Percentiles rank a stretch among this genome's conserved stretches.
phyloP scores from a whole-genome alignment of 2,113 vertebrate species.

The Boleophthalmus pectinirostris region DNA sequence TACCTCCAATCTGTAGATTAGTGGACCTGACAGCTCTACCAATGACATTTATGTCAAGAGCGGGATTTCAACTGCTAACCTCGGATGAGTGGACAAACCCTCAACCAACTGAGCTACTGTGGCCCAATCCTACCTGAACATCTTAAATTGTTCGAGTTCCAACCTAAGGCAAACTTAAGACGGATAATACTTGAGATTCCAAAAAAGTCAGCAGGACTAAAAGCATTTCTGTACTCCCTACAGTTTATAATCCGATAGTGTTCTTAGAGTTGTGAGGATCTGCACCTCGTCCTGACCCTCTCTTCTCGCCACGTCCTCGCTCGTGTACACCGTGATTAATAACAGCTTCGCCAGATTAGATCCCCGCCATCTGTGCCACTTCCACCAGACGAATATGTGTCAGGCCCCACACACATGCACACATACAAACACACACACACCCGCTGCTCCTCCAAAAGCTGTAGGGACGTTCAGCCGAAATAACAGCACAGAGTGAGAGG shows the following conservation, averaged over 20 bases:
- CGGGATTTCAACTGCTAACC: too few relatives aligned
- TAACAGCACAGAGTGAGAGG: slow-evolving; percentile 6
- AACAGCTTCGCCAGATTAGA: slow-evolving; percentile 76
- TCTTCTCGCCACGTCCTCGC: slow-evolving; percentile 35
- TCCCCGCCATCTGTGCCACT: slow-evolving; percentile 76
- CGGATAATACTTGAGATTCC: background rate
- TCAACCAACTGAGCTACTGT: too few relatives aligned
- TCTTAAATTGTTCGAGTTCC: background rate
- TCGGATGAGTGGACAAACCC: too few relatives aligned
- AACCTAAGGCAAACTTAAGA: background rate
- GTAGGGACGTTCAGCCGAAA: background rate
- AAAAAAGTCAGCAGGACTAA: slow-evolving; percentile 17
- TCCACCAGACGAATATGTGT: slow-evolving; percentile 65
- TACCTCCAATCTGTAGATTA: too few relatives aligned
- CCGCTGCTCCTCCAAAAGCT: slow-evolving; percentile 60
- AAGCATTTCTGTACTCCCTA: slow-evolving; percentile 18
- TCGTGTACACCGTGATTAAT: slow-evolving; percentile 53
- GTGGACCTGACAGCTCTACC: too few relatives aligned
- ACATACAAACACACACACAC: background rate
- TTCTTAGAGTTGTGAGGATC: slow-evolving; percentile 11
- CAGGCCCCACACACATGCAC: slow-evolving; percentile 37
- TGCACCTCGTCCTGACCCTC: slow-evolving; percentile 40
- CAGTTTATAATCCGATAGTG: slow-evolving; percentile 23
- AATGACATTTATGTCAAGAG: too few relatives aligned
- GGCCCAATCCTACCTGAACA: background rate